phyloP scores from a whole-genome alignment of 35 echinoderm and acorn worm genomes.

The Ophiothrix spiculata region DNA sequence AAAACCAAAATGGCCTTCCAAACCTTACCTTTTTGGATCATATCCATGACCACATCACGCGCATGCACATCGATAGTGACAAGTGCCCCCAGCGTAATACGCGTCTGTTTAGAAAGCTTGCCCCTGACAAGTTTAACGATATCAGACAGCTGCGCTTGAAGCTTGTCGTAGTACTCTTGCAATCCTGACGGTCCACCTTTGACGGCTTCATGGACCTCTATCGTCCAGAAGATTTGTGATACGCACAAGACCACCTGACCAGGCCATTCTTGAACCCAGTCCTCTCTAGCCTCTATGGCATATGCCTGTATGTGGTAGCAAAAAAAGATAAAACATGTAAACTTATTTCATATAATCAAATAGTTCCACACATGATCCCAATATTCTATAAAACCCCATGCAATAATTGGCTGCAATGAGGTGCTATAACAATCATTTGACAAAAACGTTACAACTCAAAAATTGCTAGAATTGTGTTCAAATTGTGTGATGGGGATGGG shows the following conservation, averaged over 20 bases:
- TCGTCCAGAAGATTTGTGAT: slow-evolving; percentile 98
- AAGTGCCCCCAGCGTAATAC: slow-evolving; percentile 82
- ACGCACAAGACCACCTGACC: slow-evolving; percentile 96
- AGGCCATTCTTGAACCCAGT: slow-evolving; percentile 99
- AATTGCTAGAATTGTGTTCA: no score
- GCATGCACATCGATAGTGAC: slow-evolving; percentile 96
- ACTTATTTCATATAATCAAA: no score
- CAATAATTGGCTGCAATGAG: no score
- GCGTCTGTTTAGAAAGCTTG: slow-evolving; percentile 97
- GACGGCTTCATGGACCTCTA: slow-evolving; percentile 92
- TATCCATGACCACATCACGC: slow-evolving; percentile 87
- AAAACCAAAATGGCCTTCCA: no score
- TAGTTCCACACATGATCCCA: no score
- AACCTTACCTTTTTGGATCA: slow-evolving; percentile 84
- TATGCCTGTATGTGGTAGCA: no score
- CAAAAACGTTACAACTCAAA: no score
- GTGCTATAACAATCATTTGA: no score
- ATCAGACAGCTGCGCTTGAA: slow-evolving; percentile 61
- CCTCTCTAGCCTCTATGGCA: slow-evolving; percentile 75
- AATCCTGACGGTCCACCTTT: slow-evolving; percentile 78
- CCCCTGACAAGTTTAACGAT: slow-evolving; percentile 89
- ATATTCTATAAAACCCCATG: no score
- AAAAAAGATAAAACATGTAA: no score
- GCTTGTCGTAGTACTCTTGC: slow-evolving; percentile 74
- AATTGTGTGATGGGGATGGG: no score